A percentile compares a stretch with the other conserved stretches of the same genome.
phyloP scores from a whole-genome alignment of 2,888 invertebrate genomes.

The Megastigmus dorsalis region DNA sequence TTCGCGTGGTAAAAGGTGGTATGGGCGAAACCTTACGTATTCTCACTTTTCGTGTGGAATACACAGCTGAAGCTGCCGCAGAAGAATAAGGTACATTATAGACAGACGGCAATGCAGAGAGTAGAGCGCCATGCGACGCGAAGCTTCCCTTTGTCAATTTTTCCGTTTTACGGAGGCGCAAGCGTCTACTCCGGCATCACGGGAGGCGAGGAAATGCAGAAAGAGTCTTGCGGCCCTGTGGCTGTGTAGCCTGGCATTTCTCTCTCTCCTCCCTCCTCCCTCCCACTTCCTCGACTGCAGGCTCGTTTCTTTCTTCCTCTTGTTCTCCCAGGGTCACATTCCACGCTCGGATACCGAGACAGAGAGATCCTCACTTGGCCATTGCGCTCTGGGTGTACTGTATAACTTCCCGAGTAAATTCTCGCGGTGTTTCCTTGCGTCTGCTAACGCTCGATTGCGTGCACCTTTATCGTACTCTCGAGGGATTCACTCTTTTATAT shows the following conservation, averaged over 20 bases:
- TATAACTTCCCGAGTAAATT: conserved; percentile 34
- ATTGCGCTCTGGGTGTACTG: conserved; percentile 6
- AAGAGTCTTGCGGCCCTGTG: not conserved
- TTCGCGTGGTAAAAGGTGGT: too few species aligned
- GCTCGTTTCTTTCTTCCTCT: conserved; percentile 17
- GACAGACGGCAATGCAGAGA: too few species aligned
- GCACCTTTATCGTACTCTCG: too few species aligned
- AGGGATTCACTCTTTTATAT: too few species aligned
- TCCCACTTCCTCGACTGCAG: conserved; percentile 27
- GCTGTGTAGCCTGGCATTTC: not conserved
- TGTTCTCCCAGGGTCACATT: conserved; percentile 36
- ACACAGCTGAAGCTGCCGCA: too few species aligned
- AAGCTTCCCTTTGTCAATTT: conserved; percentile 27
- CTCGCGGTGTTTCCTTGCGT: conserved; percentile 41
- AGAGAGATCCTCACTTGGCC: conserved; percentile 21
- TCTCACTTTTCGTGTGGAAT: too few species aligned
- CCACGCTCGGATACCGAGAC: conserved; percentile 31
- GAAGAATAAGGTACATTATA: too few species aligned
- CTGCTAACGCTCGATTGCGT: too few species aligned
- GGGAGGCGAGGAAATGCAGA: not conserved
- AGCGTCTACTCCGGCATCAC: too few species aligned
- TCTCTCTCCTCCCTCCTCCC: not conserved
- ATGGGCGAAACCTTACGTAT: too few species aligned
- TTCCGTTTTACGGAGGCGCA: not conserved
- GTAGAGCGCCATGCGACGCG: too few species aligned